These are phyloP conservation scores for Cynopterus brachyotis DNA, from an alignment of 2,113 vertebrate genomes.

Conservation along the genomic window DNA sequence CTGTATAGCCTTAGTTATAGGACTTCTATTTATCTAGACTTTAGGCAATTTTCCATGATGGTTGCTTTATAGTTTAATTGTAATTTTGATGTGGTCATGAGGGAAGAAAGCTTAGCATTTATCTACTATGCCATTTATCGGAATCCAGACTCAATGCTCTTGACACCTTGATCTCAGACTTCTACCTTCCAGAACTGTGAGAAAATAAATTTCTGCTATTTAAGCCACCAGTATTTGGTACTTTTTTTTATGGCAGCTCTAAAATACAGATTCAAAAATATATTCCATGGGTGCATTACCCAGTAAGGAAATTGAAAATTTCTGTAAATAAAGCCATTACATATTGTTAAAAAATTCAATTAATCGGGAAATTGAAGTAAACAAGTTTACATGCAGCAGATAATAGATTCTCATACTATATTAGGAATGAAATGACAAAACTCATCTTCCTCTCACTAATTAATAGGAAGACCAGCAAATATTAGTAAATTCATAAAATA, in stretches of 20 bases:
- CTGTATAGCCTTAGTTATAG: too few species aligned
- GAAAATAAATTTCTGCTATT: not conserved
- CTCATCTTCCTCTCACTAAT: not conserved
- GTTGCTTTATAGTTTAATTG: too few species aligned
- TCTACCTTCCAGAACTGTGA: not conserved
- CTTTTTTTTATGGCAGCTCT: not conserved
- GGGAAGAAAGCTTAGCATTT: too few species aligned
- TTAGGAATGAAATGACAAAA: not conserved
- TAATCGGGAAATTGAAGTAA: not conserved
- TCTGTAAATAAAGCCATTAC: not conserved
- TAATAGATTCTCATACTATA: not conserved
- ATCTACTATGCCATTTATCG: too few species aligned
- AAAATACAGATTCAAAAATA: not conserved
- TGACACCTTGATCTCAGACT: not conserved
- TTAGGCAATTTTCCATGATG: too few species aligned
- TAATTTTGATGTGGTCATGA: too few species aligned
- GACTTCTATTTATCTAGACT: too few species aligned
- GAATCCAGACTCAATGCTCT: not conserved
- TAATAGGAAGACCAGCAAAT: not conserved
- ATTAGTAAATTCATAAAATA: not conserved
- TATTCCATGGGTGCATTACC: not conserved
- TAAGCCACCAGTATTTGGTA: not conserved
- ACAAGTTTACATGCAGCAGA: not conserved
- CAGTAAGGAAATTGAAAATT: not conserved
- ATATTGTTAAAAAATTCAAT: not conserved